Percentiles rank a stretch among this genome's conserved stretches.
Conservation (phyloP, 2,888 invertebrate genomes). For the Labia minor region DNA sequence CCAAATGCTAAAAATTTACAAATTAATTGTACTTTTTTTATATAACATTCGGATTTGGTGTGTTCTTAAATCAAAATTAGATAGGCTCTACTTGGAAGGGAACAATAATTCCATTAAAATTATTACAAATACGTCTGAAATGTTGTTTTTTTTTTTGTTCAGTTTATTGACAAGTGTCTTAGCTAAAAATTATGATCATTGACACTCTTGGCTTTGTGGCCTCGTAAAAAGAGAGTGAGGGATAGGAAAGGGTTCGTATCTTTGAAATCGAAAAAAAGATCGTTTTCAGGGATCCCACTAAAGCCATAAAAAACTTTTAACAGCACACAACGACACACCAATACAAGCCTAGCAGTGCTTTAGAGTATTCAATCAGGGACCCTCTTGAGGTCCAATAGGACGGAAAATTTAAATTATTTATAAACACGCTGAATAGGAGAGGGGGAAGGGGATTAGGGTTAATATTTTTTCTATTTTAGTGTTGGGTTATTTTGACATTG, state of each 20-base stretch:
- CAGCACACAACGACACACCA: neutral
- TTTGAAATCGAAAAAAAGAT: neutral
- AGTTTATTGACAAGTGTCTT: slow-evolving; percentile 1
- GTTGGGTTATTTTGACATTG: too few relatives aligned
- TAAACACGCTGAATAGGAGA: neutral
- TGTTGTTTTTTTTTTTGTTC: neutral
- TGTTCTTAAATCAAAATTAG: neutral
- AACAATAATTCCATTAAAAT: neutral
- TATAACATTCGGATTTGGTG: neutral
- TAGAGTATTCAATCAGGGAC: neutral
- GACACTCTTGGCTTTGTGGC: slow-evolving; percentile 1
- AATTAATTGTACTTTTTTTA: neutral
- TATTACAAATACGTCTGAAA: neutral
- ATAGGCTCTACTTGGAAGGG: neutral
- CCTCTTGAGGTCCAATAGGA: slow-evolving; percentile 7
- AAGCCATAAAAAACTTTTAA: slow-evolving; percentile 4
- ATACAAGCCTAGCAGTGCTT: neutral
- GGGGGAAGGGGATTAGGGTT: too few relatives aligned
- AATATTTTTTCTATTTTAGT: too few relatives aligned
- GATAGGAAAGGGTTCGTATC: neutral
- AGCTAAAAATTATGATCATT: slow-evolving; percentile 6
- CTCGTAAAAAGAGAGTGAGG: neutral
- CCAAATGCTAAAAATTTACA: neutral
- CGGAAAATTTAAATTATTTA: slow-evolving; percentile 7
- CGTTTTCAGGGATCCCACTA: slow-evolving; percentile 5